Evolutionary conservation across 2,113 vertebrate species (phyloP).

Genomic region (Pycnonotus jocosus): DNA sequence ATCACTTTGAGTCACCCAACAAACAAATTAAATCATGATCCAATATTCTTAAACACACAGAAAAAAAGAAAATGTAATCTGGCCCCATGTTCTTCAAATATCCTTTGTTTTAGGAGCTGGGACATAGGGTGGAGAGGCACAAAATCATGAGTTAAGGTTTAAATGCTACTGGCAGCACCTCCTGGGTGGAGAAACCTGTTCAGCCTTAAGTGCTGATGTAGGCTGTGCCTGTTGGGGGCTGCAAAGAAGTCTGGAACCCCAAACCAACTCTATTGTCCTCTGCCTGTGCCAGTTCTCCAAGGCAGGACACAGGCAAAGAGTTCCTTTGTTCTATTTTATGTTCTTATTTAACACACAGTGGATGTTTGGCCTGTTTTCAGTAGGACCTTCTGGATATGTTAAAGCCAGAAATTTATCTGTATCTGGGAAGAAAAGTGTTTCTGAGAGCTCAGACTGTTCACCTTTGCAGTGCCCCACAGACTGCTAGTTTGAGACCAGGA

Average conservation of each 20-base stretch:
- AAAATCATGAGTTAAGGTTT: background rate
- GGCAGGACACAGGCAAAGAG: background rate
- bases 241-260: background rate
- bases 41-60: background rate
- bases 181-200: background rate
- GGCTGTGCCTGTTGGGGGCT: background rate
- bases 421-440: background rate
- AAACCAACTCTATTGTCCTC: background rate
- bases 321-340: background rate
- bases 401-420: background rate
- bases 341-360: background rate
- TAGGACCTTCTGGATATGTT: background rate
- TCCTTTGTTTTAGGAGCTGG: background rate
- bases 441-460: background rate
- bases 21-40: background rate
- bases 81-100: background rate
- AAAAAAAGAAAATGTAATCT: background rate
- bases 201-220: background rate
- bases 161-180: background rate
- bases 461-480: background rate
- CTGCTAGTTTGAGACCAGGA: background rate
- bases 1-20: background rate
- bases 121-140: background rate
- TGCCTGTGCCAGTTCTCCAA: background rate
- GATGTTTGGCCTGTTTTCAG: background rate